Conservation (phyloP, 2,888 invertebrate genomes). For the Callimorpha dominula region DNA sequence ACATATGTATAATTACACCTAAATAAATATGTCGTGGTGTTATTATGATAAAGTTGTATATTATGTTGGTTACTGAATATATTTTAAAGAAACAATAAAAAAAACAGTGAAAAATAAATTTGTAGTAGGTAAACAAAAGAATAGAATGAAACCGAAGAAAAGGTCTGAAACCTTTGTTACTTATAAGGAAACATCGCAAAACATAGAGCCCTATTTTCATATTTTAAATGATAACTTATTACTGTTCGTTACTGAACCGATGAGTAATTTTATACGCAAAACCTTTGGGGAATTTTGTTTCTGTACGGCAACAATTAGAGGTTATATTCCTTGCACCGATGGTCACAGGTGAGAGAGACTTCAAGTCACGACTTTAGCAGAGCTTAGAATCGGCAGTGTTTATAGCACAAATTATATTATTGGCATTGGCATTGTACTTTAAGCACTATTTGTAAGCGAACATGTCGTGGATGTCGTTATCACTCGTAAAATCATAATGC, state of each 20-base stretch:
- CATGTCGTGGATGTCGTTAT: conserved; percentile 4
- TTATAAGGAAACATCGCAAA: neutral
- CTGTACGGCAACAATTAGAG: conserved; percentile 18
- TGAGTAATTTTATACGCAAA: conserved; percentile 31
- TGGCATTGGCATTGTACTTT: conserved; percentile 68
- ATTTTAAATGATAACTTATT: conserved; percentile 41
- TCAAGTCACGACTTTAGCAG: conserved; percentile 55
- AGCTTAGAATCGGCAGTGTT: conserved; percentile 55
- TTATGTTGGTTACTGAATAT: neutral
- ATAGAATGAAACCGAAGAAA: too few relatives aligned
- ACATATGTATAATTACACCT: too few relatives aligned
- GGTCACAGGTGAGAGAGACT: conserved; percentile 51
- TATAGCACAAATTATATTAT: conserved; percentile 57
- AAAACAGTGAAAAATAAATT: too few relatives aligned
- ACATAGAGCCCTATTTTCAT: conserved; percentile 16
- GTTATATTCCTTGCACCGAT: conserved; percentile 34
- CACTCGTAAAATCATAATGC: conserved; percentile 1
- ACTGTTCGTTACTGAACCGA: conserved; percentile 43
- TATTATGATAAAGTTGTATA: neutral
- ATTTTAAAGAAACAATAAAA: too few relatives aligned
- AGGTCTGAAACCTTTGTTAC: neutral
- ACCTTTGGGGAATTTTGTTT: conserved; percentile 18
- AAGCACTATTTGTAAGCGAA: conserved; percentile 49
- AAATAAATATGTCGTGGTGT: too few relatives aligned
- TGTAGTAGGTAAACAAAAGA: too few relatives aligned